Conservation (phyloP, 2,113 vertebrate species). For the Athene noctua region DNA sequence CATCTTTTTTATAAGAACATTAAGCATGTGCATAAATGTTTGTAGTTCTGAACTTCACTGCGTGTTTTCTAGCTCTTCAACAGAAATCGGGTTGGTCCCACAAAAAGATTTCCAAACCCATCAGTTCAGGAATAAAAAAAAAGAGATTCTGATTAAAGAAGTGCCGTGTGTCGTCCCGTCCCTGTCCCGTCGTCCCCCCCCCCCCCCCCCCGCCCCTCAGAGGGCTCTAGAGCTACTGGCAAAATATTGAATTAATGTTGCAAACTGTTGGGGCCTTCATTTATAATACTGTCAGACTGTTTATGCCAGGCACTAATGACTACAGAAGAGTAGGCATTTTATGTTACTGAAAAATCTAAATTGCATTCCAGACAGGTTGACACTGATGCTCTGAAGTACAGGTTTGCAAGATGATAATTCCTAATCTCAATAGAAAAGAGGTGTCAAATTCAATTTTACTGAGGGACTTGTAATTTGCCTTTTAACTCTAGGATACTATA, state of each 20-base stretch:
- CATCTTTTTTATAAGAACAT: not conserved
- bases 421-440: constrained; percentile 61
- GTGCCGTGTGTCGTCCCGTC: not conserved
- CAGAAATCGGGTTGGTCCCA: not conserved
- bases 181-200: not conserved
- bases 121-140: not conserved
- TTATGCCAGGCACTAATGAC: constrained; percentile 58
- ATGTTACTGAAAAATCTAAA: constrained; percentile 54
- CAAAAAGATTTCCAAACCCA: not conserved
- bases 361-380: constrained; percentile 60
- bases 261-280: not conserved
- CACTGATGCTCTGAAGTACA: constrained; percentile 31
- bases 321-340: constrained; percentile 31
- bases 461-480: constrained; percentile 47
- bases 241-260: constrained; percentile 9
- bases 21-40: not conserved
- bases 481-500: constrained; percentile 15
- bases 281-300: constrained; percentile 44
- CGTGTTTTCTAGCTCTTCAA: not conserved
- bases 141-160: not conserved
- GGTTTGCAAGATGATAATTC: constrained; percentile 63
- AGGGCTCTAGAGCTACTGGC: not conserved
- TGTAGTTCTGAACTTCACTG: not conserved
- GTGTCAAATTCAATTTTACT: constrained; percentile 64
- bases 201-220: not conserved